Conservation (phyloP, 2,888 invertebrate genomes). For the Troglohyphantes excavatus region DNA sequence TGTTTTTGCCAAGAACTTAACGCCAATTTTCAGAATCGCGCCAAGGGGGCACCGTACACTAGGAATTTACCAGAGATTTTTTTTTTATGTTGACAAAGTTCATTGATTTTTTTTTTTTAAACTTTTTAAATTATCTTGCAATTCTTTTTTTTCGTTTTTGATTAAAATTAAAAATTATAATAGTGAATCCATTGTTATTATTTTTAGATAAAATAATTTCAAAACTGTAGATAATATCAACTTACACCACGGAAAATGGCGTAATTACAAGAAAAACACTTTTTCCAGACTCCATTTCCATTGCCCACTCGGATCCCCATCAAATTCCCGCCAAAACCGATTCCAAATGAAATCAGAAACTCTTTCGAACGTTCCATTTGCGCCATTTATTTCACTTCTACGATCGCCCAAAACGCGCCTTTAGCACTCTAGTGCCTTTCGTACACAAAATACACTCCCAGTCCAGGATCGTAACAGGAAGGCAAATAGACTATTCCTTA, state of each 20-base stretch:
- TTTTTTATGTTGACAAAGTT: no score
- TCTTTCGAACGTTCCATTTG: constrained; percentile 2
- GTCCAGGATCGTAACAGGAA: constrained; percentile 26
- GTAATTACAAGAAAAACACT: not conserved
- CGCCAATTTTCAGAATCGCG: no score
- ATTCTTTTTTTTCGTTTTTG: no score
- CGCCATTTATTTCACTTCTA: not conserved
- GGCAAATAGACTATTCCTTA: constrained; percentile 51
- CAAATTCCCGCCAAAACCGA: not conserved
- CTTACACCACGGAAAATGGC: not conserved
- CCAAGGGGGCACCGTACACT: no score
- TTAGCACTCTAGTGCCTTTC: not conserved
- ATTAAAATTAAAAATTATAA: no score
- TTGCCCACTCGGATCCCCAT: not conserved
- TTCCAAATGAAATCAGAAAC: not conserved
- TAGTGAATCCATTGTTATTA: no score
- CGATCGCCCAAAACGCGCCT: not conserved
- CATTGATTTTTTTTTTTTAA: no score
- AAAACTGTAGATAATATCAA: no score
- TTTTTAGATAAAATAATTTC: no score
- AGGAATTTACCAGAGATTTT: no score
- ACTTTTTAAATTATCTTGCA: no score
- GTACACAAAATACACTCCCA: constrained; percentile 22
- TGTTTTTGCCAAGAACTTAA: no score
- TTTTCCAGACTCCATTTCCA: not conserved